phyloP scores from a whole-genome alignment of 2,797 vertebrate genomes.

The Otus scops region DNA sequence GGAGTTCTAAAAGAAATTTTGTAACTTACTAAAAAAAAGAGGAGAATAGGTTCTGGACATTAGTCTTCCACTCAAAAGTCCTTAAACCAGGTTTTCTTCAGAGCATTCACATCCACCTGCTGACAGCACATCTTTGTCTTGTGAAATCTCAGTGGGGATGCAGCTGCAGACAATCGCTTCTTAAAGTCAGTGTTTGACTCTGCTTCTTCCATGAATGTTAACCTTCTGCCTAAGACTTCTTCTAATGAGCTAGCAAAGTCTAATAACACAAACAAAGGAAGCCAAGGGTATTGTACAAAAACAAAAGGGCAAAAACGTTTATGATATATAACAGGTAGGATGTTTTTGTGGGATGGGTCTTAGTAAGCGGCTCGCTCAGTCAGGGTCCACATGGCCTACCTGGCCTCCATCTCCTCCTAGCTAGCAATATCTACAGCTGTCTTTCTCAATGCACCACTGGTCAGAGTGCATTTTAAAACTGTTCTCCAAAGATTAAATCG shows the following conservation, averaged over 20 bases:
- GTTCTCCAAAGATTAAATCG: background rate
- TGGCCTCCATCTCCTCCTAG: background rate
- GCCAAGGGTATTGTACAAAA: background rate
- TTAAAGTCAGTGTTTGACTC: background rate
- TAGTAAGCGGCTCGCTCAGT: background rate
- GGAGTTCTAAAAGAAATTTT: background rate
- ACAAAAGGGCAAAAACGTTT: background rate
- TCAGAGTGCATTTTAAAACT: background rate
- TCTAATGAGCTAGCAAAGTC: background rate
- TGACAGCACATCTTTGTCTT: background rate
- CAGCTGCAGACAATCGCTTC: background rate
- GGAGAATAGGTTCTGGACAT: background rate
- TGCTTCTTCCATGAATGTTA: background rate
- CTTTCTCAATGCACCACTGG: background rate
- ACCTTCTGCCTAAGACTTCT: background rate
- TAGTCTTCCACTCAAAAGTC: background rate
- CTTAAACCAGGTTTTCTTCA: background rate
- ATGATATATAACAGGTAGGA: background rate
- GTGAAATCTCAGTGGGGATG: background rate
- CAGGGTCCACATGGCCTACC: accelerated
- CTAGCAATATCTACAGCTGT: background rate
- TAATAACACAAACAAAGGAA: background rate
- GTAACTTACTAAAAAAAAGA: background rate
- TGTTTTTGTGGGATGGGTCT: background rate
- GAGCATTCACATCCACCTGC: background rate